A percentile compares a stretch with the other conserved stretches of the same genome.
Conservation (phyloP, 2,113 vertebrate species). For the Turnix velox region DNA sequence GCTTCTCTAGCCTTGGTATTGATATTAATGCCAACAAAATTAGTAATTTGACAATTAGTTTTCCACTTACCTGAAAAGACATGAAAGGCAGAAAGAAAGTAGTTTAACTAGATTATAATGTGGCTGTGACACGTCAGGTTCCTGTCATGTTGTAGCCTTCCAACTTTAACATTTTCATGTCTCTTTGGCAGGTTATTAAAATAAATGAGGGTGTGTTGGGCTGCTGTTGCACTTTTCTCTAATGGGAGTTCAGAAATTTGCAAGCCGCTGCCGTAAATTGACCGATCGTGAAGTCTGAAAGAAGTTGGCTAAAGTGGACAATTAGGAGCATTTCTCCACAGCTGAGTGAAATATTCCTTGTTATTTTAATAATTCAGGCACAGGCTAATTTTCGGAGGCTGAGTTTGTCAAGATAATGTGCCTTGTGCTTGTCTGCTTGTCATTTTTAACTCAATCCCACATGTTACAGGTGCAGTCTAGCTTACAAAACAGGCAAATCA, state of each 20-base stretch:
- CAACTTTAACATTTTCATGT: conserved; percentile 96
- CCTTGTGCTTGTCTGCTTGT: conserved; percentile 89
- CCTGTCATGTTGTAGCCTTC: conserved; percentile 89
- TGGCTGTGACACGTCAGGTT: conserved; percentile 89
- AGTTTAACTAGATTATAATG: conserved; percentile 87
- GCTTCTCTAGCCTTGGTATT: conserved; percentile 57
- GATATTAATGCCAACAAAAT: conserved; percentile 83
- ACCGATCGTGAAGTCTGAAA: conserved; percentile 87
- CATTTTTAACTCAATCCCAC: conserved; percentile 91
- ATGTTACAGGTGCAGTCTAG: conserved; percentile 81
- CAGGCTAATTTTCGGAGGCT: conserved; percentile 90
- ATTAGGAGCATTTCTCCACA: conserved; percentile 91
- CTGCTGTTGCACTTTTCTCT: conserved; percentile 80
- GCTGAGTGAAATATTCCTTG: conserved; percentile 95
- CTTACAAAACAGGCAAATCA: conserved; percentile 82
- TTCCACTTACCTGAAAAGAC: conserved; percentile 76
- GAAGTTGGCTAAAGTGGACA: conserved; percentile 95
- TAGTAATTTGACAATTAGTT: conserved; percentile 85
- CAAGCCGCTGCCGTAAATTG: conserved; percentile 84
- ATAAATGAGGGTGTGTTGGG: conserved; percentile 93
- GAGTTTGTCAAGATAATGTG: conserved; percentile 95
- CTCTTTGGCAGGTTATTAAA: conserved; percentile 99
- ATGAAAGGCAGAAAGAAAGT: conserved; percentile 77
- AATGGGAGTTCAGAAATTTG: conserved; percentile 89
- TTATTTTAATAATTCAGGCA: conserved; percentile 99